Conservation (phyloP, 2,113 vertebrate species). For the Lepisosteus oculatus region DNA sequence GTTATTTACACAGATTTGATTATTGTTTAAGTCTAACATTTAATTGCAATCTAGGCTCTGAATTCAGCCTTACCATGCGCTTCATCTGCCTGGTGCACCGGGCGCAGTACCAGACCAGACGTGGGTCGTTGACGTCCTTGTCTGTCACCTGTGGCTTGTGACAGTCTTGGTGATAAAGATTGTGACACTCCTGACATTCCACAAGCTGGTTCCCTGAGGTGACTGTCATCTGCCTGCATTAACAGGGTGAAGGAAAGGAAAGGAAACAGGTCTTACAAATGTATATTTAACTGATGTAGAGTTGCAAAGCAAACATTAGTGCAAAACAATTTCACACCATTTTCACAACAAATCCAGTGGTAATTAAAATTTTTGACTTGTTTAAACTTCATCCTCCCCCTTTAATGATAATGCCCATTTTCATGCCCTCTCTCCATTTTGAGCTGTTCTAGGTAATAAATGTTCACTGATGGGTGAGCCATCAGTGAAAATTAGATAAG, state of each 20-base stretch:
- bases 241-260: background rate
- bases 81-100: slow-evolving; percentile 97
- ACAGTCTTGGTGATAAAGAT: slow-evolving; percentile 98
- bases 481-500: no score
- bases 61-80: slow-evolving; percentile 80
- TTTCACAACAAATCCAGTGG: no score
- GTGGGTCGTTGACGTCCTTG: slow-evolving; percentile 95
- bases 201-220: slow-evolving; percentile 93
- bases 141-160: slow-evolving; percentile 97
- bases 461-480: no score
- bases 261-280: background rate
- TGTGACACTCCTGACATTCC: slow-evolving; percentile 98
- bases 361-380: no score
- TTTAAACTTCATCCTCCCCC: no score
- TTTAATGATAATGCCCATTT: no score
- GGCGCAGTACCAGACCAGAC: slow-evolving; percentile 96
- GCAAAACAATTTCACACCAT: no score
- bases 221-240: slow-evolving; percentile 92
- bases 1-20: no score
- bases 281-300: no score
- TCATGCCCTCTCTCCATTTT: no score
- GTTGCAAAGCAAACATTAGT: no score
- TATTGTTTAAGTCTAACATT: background rate
- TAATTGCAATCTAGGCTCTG: background rate
- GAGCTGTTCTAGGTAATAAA: no score